Conservation (phyloP, 2,797 vertebrate genomes). For the Lutjanus campechanus region DNA sequence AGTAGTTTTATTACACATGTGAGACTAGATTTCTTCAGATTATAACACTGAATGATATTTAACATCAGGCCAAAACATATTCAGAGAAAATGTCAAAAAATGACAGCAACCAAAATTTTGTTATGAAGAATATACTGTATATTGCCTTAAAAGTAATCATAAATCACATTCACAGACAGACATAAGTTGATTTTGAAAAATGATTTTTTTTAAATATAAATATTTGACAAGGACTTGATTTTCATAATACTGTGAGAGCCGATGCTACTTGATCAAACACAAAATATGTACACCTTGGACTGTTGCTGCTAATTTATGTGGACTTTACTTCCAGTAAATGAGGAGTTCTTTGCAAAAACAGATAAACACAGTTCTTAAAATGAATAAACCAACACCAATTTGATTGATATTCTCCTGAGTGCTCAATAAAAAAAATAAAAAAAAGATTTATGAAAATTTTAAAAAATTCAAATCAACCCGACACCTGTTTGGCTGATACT, state of each 20-base stretch:
- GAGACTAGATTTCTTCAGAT: background rate
- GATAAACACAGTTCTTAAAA: too few relatives aligned
- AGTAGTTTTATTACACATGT: background rate
- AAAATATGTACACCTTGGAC: background rate
- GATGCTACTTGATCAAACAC: background rate
- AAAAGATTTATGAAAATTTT: too few relatives aligned
- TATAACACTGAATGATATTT: background rate
- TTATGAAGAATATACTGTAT: background rate
- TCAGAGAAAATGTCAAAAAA: conserved; percentile 8
- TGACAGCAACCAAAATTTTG: background rate
- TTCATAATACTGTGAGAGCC: background rate
- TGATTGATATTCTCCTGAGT: too few relatives aligned
- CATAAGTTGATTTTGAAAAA: background rate
- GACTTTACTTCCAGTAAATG: background rate
- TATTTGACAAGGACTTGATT: background rate
- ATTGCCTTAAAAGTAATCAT: background rate
- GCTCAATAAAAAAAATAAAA: too few relatives aligned
- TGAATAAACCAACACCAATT: too few relatives aligned
- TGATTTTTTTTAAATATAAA: background rate
- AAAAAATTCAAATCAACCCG: too few relatives aligned
- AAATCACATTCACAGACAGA: background rate
- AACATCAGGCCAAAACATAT: background rate
- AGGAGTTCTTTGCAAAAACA: too few relatives aligned
- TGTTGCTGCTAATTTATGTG: background rate
- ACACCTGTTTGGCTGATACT: too few relatives aligned